Base-by-base conservation (phyloP, 2,113 vertebrate species). In the Lucifuga dentata region DNA sequence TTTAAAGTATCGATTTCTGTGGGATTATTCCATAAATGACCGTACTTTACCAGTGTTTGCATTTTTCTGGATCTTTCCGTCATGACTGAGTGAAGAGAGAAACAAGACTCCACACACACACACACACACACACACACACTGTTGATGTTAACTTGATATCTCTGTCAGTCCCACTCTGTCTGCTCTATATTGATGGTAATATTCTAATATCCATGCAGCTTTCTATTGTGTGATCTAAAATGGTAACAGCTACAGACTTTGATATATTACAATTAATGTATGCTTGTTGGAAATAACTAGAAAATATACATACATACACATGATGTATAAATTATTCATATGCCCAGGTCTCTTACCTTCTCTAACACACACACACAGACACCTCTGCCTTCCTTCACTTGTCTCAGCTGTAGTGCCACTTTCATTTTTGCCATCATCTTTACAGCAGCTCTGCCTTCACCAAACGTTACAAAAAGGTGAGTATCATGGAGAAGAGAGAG, bases 321-420 rank as follows among this genome's bases (percentile, higher is more conserved):
- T 59, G 66, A 60, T 68, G n/a, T 7, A 80, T 93, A 8, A 89
- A 93, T 93, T 86, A 93, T 94, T 92, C 29, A 94, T 5, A 38
- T 17, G 32, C 2, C 17, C 46, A 60, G 74, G 65, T 81, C 73
- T 68, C 52, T 68, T 73, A 74, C 60, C 64, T 76, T 77, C 58
- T 73, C 71, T 50, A 19, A n/a, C 38, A 29, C 35, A 57, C 58
- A 39, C 56, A 53, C 8, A 44, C 3, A 43, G 15, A 62, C 33
- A 70, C 12, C 20, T 12, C 50, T 0, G 26, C 57, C 56, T 53
- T 62, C 68, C 46, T 73, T 29, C 52, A 9, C 44, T 62, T 12
- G 9, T 11, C 23, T 64, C 36, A 39, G 38, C 15, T 55, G 21
- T 41, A 60, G 56, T 11, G 6, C 24, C 26, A 44, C 65, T 32